These are phyloP conservation scores for Passer domesticus DNA, from an alignment of 2,113 vertebrate genomes.

Conservation along the genomic window DNA sequence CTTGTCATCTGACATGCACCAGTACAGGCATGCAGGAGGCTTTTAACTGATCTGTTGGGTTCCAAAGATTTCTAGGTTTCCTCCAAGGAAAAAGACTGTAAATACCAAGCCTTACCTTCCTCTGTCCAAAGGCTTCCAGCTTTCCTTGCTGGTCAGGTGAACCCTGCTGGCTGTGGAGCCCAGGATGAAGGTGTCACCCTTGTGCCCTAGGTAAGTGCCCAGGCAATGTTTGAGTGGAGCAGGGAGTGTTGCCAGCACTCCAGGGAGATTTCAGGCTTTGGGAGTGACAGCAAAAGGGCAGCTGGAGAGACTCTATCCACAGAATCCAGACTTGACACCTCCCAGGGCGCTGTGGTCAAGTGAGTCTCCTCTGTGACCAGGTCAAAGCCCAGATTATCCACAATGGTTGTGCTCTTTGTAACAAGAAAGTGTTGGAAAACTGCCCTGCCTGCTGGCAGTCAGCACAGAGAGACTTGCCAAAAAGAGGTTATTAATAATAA, in stretches of 20 bases:
- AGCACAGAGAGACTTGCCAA: not conserved
- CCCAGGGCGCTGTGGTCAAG: not conserved
- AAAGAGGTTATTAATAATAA: not conserved
- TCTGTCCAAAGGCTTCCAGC: not conserved
- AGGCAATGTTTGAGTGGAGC: not conserved
- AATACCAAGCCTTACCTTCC: not conserved
- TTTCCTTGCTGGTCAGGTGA: not conserved
- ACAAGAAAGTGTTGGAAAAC: not conserved
- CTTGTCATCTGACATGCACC: not conserved
- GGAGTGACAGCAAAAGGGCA: not conserved
- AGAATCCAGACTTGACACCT: not conserved
- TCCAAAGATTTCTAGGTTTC: not conserved
- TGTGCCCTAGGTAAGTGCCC: not conserved
- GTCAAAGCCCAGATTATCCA: slow-evolving; percentile 1
- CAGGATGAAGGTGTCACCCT: not conserved
- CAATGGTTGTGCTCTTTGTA: not conserved
- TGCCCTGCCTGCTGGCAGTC: not conserved
- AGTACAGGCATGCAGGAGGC: not conserved
- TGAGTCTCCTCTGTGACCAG: not conserved
- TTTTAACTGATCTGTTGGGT: not conserved
- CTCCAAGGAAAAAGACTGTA: not conserved
- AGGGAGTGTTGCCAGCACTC: not conserved
- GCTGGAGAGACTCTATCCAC: not conserved
- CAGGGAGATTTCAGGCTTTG: not conserved
- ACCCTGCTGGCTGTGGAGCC: not conserved